Base-by-base conservation (phyloP, 2,888 invertebrate species). In the Eupithecia dodoneata region DNA sequence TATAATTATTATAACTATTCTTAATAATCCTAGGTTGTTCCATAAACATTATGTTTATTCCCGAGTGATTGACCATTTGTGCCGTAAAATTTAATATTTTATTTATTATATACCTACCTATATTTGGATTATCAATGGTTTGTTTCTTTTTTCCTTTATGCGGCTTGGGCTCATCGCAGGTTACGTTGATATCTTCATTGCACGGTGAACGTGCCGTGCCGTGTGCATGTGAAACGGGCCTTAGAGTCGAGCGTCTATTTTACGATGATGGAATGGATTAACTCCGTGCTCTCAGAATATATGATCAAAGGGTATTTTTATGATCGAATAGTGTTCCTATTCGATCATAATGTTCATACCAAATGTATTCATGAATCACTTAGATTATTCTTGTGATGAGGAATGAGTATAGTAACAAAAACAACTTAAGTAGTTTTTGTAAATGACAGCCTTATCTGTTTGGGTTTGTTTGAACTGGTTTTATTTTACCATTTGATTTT, bases 231-330 rank as follows among this genome's bases (percentile, higher is more conserved):
- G 77, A 84, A 84, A 83, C 63, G 30, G 30, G 63, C 63, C 18
- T 63, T 63, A 63, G 30, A 63, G 10, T 30, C 88, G 84, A 80
- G 77, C 86, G 83, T 85, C 86, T 83, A 87, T 90, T 93, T 93
- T 93, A 93, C 87, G 93, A 91, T 93, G 88, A 91, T 93, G 89
- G 91, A 83, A 89, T 88, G 85, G 88, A 90, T 89, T 87, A 86
- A 45, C n/a, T 44, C 9, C 88, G 13, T 88, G 86, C 89, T 88
- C 86, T 88, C 85, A 87, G 89, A 89, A 89, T 86, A 90, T 92
- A 92, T 90, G 30, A 63, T 63, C 18, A 4, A 63, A 12, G 88
- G 88, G 88, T 87, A 89, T 90, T 92, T 92, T 93, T 92, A 93
- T 90, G 90, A 85, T 87, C 85, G 83, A 80, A 83, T 83, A 85